A percentile compares a stretch with the other conserved stretches of the same genome.
Evolutionary conservation across 2,888 invertebrate species (phyloP).

Genomic region (Dasysyrphus albostriatus): DNA sequence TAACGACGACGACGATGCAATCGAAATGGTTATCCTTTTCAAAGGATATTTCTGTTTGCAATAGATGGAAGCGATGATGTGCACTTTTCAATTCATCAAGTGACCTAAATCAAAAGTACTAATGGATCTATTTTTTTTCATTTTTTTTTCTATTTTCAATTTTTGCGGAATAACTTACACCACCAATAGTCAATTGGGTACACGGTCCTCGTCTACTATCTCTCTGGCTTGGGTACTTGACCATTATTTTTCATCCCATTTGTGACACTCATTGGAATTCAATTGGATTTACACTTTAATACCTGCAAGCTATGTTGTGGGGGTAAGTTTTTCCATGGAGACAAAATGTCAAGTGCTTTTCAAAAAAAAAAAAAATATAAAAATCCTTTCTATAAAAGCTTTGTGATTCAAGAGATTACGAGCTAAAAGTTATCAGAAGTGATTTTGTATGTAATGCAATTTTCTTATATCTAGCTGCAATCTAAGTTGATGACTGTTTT

Average conservation of each 20-base stretch:
- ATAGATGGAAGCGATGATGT: slow-evolving; percentile 1
- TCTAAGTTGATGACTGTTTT: background rate
- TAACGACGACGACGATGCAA: background rate
- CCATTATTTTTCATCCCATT: slow-evolving; percentile 40
- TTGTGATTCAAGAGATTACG: background rate
- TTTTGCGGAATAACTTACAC: slow-evolving; percentile 7
- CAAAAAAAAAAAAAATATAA: background rate
- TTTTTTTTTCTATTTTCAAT: slow-evolving; percentile 27
- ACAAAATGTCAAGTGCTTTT: slow-evolving; percentile 36
- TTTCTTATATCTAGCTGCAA: background rate
- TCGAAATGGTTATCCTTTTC: slow-evolving; percentile 24
- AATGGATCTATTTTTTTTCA: slow-evolving; percentile 41
- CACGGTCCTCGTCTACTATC: background rate
- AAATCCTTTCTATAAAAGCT: slow-evolving; percentile 10
- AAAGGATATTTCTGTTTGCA: slow-evolving; percentile 43
- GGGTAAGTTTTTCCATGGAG: background rate
- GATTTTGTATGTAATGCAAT: slow-evolving; percentile 17
- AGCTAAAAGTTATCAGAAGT: background rate
- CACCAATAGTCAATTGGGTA: slow-evolving; percentile 16
- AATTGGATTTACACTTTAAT: slow-evolving; percentile 52
- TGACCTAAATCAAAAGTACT: slow-evolving; percentile 46
- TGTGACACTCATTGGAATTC: slow-evolving; percentile 58
- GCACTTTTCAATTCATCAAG: slow-evolving; percentile 34
- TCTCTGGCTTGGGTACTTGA: slow-evolving; percentile 39
- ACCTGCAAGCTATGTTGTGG: slow-evolving; percentile 7